phyloP scores from a whole-genome alignment of 2,113 vertebrate species.

The Catharus minimus region DNA sequence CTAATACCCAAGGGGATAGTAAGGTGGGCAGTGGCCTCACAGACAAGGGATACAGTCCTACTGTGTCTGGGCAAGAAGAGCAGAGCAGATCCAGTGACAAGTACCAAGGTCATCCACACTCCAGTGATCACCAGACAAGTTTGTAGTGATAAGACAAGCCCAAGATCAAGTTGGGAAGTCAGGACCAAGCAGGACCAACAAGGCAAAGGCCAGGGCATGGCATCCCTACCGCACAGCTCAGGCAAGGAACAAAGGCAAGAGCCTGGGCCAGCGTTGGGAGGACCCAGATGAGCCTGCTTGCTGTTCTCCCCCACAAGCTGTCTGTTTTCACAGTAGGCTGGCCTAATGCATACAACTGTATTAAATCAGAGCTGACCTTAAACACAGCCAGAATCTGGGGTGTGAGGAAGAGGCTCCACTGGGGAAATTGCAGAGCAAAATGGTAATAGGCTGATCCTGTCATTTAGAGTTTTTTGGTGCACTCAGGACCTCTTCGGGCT shows the following conservation, averaged over 20 bases:
- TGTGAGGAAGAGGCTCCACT: background rate
- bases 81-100: background rate
- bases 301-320: background rate
- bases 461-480: background rate
- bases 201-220: background rate
- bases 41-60: background rate
- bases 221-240: background rate
- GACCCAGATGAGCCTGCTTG: background rate
- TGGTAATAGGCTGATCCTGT: background rate
- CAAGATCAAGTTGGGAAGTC: background rate
- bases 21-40: background rate
- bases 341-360: background rate
- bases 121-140: background rate
- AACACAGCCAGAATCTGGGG: background rate
- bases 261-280: fast-evolving
- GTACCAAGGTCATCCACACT: background rate
- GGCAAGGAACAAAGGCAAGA: background rate
- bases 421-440: background rate
- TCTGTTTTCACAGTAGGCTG: background rate
- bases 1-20: background rate
- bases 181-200: background rate
- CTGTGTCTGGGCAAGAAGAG: background rate
- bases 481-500: background rate
- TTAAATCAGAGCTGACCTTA: background rate
- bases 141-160: background rate